Conservation (phyloP, 1,140 invertebrate genomes). For the Drosophila kikkawai region DNA sequence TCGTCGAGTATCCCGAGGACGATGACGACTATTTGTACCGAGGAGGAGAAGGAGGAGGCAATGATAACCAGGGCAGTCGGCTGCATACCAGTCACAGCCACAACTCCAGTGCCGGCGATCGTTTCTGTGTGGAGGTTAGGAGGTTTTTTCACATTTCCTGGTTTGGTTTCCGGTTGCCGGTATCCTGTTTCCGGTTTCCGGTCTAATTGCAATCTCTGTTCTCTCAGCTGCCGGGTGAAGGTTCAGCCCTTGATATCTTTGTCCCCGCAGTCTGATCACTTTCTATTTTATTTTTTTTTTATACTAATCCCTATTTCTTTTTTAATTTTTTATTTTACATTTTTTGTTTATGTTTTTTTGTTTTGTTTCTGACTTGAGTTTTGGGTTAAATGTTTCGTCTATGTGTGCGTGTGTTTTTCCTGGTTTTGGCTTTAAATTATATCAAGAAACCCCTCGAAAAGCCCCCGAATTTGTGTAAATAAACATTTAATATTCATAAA, state of each 20-base stretch:
- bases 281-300: slow-evolving; percentile 18
- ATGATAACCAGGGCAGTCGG: slow-evolving; percentile 27
- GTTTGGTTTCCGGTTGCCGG: slow-evolving; percentile 36
- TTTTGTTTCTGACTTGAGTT: slow-evolving; percentile 31
- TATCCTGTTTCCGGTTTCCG: slow-evolving; percentile 19
- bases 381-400: slow-evolving; percentile 39
- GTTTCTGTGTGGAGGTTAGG: slow-evolving; percentile 85
- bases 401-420: slow-evolving; percentile 43
- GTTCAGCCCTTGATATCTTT: slow-evolving; percentile 26
- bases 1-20: slow-evolving; percentile 89
- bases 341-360: slow-evolving; percentile 16
- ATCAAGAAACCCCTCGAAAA: neutral
- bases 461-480: slow-evolving; percentile 9
- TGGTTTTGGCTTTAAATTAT: slow-evolving; percentile 23
- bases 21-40: slow-evolving; percentile 86
- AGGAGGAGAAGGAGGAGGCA: slow-evolving; percentile 3
- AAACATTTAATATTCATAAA: slow-evolving; percentile 36
- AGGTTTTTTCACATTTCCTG: slow-evolving; percentile 70
- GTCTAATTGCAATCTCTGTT: slow-evolving; percentile 48
- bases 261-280: slow-evolving; percentile 19
- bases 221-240: slow-evolving; percentile 17
- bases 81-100: slow-evolving; percentile 60
- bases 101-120: slow-evolving; percentile 79
- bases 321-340: slow-evolving; percentile 25
- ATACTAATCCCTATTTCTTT: slow-evolving; percentile 33